Evolutionary conservation across 2,113 vertebrate genomes (phyloP), one percentile per base, ranked within the genome.

Genomic region (Puntigrus tetrazona): DNA sequence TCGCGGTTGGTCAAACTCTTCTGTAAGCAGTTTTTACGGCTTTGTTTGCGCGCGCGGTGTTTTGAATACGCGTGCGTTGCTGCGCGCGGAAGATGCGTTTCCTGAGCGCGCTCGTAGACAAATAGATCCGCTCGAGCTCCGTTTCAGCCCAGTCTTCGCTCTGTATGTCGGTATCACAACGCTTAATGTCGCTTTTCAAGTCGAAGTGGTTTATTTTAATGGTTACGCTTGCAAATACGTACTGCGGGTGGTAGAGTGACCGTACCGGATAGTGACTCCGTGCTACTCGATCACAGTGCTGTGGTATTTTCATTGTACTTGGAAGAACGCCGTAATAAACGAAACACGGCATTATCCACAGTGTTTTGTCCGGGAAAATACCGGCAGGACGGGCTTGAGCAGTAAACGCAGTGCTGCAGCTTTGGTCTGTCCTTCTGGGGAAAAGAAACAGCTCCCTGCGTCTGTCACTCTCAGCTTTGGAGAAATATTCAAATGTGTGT

Each of bases 61-160:
- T 72, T 43, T 25, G 5, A 38, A 25, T 10, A 13, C 69, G 69
- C 38, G 5, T 43, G 69, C 20, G n/a, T 43, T 25, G 63, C 38
- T 67, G n/a, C 67, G 38, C 59, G 75, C 52, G 45, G 63, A 22
- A 55, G 74, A 76, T 72, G 69, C 14, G 61, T 89, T 91, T 88
- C 87, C 88, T 88, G 86, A 84, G 81, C 22, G 73, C 50, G 29
- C 69, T 81, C 41, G 14, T 25, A 43, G 83, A 65, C 76, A 77
- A 36, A 74, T 74, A 69, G 79, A 43, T 73, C 72, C 36, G 27
- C 47, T 61, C 29, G 50, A 50, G 38, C 34, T 36, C 5, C 61
- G 29, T 77, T 45, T 84, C 20, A n/a, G 29, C 14, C 25, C 20
- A 7, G 5, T 83, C 22, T 43, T 38, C 31, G 27, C 41, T 55